Evolutionary conservation across 2,888 invertebrate species (phyloP).

Genomic region (Artemia sinica): DNA sequence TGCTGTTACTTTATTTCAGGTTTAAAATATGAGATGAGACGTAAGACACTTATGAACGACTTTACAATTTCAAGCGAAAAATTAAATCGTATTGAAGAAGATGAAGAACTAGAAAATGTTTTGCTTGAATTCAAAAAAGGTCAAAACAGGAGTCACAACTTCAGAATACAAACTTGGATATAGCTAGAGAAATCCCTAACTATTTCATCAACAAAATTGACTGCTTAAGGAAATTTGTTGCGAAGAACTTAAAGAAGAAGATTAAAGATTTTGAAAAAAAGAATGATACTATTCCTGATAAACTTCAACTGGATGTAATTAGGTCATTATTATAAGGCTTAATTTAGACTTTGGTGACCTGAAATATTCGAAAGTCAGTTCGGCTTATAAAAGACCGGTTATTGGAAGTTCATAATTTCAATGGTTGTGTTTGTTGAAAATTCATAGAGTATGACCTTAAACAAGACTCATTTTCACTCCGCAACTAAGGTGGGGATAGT

Average conservation of each 20-base stretch:
- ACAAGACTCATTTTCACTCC: too few species aligned
- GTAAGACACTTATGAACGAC: too few species aligned
- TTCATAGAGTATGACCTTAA: too few species aligned
- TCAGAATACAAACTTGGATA: not conserved
- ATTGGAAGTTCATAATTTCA: not conserved
- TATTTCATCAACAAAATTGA: not conserved
- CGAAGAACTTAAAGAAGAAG: not conserved
- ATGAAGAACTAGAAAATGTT: too few species aligned
- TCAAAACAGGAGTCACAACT: too few species aligned
- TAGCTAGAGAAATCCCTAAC: not conserved
- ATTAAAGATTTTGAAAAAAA: not conserved
- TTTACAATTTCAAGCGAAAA: too few species aligned
- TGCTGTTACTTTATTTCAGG: too few species aligned
- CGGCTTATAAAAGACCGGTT: conserved; percentile 1
- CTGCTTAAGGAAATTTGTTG: not conserved
- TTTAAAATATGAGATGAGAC: too few species aligned
- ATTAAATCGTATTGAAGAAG: too few species aligned
- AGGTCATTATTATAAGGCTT: not conserved
- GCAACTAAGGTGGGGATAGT: too few species aligned
- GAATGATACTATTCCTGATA: not conserved
- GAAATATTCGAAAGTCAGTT: not conserved
- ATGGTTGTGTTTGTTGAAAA: too few species aligned
- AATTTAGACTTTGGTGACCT: not conserved
- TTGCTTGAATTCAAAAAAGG: too few species aligned
- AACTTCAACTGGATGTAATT: not conserved